Percentiles rank a stretch among this genome's conserved stretches.
Evolutionary conservation across 2,888 invertebrate genomes (phyloP).

Genomic region (Amblyjoppa fuscipennis): DNA sequence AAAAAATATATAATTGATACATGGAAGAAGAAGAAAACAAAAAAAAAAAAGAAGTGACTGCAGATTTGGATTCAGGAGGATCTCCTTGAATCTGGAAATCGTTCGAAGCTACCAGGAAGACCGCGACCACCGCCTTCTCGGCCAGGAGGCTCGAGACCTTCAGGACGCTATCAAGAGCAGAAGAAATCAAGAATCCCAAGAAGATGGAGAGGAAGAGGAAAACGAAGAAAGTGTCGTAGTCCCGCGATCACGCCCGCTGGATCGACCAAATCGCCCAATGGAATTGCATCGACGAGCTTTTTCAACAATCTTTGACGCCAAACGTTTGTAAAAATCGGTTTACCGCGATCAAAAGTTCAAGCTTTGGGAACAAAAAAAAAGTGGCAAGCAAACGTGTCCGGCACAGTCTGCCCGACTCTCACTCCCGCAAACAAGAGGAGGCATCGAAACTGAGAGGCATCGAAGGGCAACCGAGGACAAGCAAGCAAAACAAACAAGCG

Average conservation of each 20-base stretch:
- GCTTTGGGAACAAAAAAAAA: conserved; percentile 39
- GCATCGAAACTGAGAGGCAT: conserved; percentile 6
- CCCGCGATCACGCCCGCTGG: conserved; percentile 23
- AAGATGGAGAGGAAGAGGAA: conserved; percentile 19
- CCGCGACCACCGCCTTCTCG: neutral
- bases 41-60: conserved; percentile 35
- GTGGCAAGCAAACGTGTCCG: conserved; percentile 27
- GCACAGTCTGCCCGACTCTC: conserved; percentile 31
- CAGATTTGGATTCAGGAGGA: conserved; percentile 29
- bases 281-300: conserved; percentile 10
- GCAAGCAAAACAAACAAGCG: conserved; percentile 29
- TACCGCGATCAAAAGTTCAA: conserved; percentile 23
- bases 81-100: conserved; percentile 14
- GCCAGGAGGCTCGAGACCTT: conserved; percentile 28
- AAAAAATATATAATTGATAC: conserved; percentile 8
- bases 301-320: conserved; percentile 14
- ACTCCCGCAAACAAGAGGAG: conserved; percentile 29
- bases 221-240: conserved; percentile 28
- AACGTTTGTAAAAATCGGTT: neutral
- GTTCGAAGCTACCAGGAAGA: conserved; percentile 31
- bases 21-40: neutral
- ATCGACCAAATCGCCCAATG: conserved; percentile 30
- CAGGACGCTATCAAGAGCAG: conserved; percentile 35
- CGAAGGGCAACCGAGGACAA: conserved; percentile 27
- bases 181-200: conserved; percentile 35